Conservation (phyloP, 2,888 invertebrate species). For the Dynastes grantii region DNA sequence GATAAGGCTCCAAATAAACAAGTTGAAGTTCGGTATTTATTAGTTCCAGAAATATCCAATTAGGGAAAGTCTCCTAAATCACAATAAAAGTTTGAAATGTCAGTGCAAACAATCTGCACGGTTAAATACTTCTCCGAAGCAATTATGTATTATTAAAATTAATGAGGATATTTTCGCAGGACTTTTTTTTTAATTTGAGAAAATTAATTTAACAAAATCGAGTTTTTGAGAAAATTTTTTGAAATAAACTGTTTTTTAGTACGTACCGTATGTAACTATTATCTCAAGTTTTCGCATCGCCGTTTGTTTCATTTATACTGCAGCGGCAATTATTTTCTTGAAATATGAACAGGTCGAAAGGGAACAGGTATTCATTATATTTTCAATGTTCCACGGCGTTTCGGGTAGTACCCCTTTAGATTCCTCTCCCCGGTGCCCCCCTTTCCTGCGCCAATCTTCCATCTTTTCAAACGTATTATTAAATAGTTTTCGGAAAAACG, state of each 20-base stretch:
- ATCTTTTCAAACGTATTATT: slow-evolving; percentile 21
- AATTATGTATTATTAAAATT: not conserved
- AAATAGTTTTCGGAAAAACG: slow-evolving; percentile 35
- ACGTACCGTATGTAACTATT: not conserved
- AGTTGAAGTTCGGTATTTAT: slow-evolving; percentile 18
- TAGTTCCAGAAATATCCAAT: slow-evolving; percentile 19
- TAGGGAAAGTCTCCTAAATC: slow-evolving; percentile 5
- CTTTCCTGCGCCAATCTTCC: not conserved
- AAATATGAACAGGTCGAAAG: slow-evolving; percentile 21
- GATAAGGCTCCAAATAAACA: slow-evolving; percentile 27
- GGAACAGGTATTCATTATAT: slow-evolving; percentile 36
- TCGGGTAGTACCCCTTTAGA: not conserved
- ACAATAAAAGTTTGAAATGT: no score
- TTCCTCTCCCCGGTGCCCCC: not conserved
- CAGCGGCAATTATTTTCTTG: slow-evolving; percentile 31
- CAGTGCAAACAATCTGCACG: no score
- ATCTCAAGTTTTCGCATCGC: not conserved
- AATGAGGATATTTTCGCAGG: not conserved
- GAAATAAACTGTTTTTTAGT: no score
- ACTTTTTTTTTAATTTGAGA: not conserved
- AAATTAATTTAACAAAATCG: not conserved
- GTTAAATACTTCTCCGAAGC: not conserved
- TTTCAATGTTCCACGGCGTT: slow-evolving; percentile 15
- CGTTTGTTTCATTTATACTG: slow-evolving; percentile 2
- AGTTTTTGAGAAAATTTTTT: no score